A percentile compares a stretch with the other conserved stretches of the same genome.
Evolutionary conservation across 2,113 vertebrate genomes (phyloP).

Genomic region (Erythrocercus mccallii): DNA sequence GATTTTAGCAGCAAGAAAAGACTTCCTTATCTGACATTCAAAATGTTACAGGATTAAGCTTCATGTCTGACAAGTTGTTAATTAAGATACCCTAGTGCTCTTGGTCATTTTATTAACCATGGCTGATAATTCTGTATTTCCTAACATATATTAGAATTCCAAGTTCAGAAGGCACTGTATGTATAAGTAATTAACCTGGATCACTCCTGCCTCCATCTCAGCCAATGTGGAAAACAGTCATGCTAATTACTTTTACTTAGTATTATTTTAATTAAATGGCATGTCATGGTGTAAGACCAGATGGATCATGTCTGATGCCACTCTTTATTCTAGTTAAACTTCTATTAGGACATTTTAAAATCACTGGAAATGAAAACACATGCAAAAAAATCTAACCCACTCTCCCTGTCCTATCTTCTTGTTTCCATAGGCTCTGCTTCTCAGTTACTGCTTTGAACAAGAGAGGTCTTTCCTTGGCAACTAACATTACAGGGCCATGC

Average conservation of each 20-base stretch:
- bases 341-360: background rate
- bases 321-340: background rate
- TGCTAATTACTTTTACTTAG: background rate
- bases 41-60: background rate
- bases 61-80: background rate
- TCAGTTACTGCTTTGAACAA: background rate
- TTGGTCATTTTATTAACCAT: background rate
- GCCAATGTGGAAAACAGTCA: background rate
- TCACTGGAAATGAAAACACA: background rate
- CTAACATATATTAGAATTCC: background rate
- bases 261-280: background rate
- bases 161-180: background rate
- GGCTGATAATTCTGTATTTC: background rate
- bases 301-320: background rate
- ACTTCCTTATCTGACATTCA: background rate
- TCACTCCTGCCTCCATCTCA: background rate
- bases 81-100: background rate
- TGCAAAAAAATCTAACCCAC: background rate
- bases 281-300: background rate
- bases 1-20: background rate
- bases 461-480: background rate
- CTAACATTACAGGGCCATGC: background rate
- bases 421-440: background rate
- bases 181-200: background rate
- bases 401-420: background rate